Conservation (phyloP, 2,797 vertebrate species). For the Miichthys miiuy region DNA sequence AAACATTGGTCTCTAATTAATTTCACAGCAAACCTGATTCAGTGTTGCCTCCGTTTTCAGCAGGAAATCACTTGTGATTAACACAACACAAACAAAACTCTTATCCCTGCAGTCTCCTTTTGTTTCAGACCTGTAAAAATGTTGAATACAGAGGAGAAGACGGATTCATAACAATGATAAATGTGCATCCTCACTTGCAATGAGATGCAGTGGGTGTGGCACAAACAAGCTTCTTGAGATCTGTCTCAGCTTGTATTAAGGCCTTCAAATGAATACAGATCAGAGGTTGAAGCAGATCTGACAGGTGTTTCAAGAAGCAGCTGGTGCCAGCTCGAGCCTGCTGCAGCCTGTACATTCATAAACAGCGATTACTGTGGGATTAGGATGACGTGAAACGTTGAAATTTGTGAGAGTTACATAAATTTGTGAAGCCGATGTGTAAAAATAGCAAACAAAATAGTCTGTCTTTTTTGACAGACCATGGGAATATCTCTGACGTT, state of each 20-base stretch:
- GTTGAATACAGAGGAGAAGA: slow-evolving; percentile 9
- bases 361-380: slow-evolving; percentile 41
- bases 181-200: slow-evolving; percentile 51
- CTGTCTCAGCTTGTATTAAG: slow-evolving; percentile 51
- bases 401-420: slow-evolving; percentile 18
- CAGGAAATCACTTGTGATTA: slow-evolving; percentile 26
- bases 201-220: slow-evolving; percentile 54
- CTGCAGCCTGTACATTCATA: slow-evolving; percentile 37
- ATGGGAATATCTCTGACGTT: slow-evolving; percentile 6
- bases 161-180: slow-evolving; percentile 69
- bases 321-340: slow-evolving; percentile 43
- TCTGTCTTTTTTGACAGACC: slow-evolving; percentile 23
- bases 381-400: slow-evolving; percentile 31
- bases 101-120: slow-evolving; percentile 20
- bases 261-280: slow-evolving; percentile 74
- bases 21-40: slow-evolving; percentile 41
- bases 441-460: slow-evolving; percentile 11
- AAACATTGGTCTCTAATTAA: slow-evolving; percentile 11
- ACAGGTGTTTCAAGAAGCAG: slow-evolving; percentile 68
- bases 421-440: slow-evolving; percentile 4
- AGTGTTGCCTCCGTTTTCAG: slow-evolving; percentile 20
- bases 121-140: slow-evolving; percentile 29
- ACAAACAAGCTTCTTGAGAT: slow-evolving; percentile 57
- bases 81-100: slow-evolving; percentile 20
- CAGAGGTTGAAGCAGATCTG: slow-evolving; percentile 65